Percentiles rank a stretch among this genome's conserved stretches.
Evolutionary conservation across 2,797 vertebrate species (phyloP).

Genomic region (Oreochromis grahami): DNA sequence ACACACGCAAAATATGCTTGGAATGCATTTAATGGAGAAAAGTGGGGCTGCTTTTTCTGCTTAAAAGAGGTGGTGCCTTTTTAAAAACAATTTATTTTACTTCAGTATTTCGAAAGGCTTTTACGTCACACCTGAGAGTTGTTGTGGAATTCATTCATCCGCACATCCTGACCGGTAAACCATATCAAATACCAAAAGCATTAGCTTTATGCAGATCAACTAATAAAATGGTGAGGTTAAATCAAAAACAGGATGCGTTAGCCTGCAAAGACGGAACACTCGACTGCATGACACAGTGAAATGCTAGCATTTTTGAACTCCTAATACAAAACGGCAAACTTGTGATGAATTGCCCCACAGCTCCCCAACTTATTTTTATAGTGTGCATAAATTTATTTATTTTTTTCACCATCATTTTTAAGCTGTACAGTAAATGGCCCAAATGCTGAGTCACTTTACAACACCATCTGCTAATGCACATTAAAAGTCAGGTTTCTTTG

Average conservation of each 20-base stretch:
- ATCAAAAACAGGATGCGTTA: background rate
- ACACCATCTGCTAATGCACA: constrained; percentile 37
- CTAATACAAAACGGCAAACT: background rate
- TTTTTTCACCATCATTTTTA: constrained; percentile 6
- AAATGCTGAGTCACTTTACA: constrained; percentile 24
- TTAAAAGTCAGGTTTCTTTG: constrained; percentile 6
- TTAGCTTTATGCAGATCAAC: background rate
- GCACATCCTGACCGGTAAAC: background rate
- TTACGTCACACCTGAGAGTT: background rate
- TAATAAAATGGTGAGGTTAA: background rate
- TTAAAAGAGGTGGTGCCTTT: background rate
- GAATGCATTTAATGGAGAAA: background rate
- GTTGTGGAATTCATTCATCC: background rate
- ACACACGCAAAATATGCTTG: background rate
- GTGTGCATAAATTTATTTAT: background rate
- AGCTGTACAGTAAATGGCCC: constrained; percentile 17
- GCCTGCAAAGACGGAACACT: background rate
- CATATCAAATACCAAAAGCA: background rate
- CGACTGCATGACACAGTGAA: background rate
- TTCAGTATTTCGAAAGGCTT: background rate
- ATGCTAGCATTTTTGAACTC: background rate
- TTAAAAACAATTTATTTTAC: background rate
- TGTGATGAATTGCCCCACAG: background rate
- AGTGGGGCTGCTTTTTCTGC: background rate
- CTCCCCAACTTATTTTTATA: background rate